Base-by-base conservation (phyloP, 2,797 vertebrate species). In the Sebastes taczanowskii region DNA sequence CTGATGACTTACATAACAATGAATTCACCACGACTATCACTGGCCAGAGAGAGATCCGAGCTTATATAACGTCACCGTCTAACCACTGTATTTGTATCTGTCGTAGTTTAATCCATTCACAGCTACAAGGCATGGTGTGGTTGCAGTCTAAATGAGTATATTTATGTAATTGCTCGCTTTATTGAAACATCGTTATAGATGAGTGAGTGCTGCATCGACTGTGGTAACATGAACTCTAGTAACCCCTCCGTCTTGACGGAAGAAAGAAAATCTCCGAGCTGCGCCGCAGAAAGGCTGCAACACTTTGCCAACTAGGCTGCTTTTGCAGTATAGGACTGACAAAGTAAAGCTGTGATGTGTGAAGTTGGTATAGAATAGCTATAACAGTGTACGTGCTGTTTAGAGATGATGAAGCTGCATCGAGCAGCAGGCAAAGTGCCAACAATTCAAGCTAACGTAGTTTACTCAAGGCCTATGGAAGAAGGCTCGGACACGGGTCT, bases 141-240 rank as follows among this genome's bases (percentile, higher is more conserved):
- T 22, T 5, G 25, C 59, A 7, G 3, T 16, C 14, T 38, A 7
- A 73, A 67, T 42, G 16, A 7, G 9, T 46, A 23, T 11, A 34
- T 70, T 58, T 13, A 55, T 16, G 42, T 23, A 59, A 53, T 60
- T n/a, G 11, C 35, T 49, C 8, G 8, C 56, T 32, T 66, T 42
- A 61, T 27, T 13, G 20, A 74, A 23, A 38, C 56, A 55, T 53
- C n/a, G 32, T 34, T 14, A 61, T 11, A 74, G 82, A 76, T 80
- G 85, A 86, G 74, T 79, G 84, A 83, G 42, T 78, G 64, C 78
- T 84, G 91, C 89, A 83, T 78, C 78, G 71, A 86, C 69, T 53
- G 71, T 69, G 75, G 30, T 80, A 46, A 18, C 42, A 88, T 94
- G 94, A 95, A 95, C 95, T 95, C 69, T 78, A 94, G 90, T 96